Conservation (phyloP, 2,888 invertebrate genomes). For the Hipparchia sbordonii region DNA sequence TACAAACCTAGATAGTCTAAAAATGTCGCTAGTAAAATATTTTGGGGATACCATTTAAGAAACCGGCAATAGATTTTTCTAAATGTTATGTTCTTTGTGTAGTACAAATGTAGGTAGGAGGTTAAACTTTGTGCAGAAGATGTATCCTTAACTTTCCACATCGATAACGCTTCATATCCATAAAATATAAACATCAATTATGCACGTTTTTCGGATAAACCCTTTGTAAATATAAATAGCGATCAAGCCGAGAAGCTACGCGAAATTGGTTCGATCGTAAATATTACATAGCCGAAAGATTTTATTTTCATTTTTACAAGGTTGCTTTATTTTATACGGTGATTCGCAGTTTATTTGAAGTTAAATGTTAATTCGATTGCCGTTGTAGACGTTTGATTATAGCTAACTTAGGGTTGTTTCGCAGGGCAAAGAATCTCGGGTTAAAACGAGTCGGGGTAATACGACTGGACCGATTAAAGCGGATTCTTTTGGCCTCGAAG, state of each 20-base stretch:
- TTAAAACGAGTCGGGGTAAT: background rate
- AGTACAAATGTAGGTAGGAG: no score
- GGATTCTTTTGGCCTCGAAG: no score
- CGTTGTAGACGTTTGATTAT: slow-evolving; percentile 24
- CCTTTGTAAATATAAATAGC: slow-evolving; percentile 66
- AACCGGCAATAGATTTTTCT: no score
- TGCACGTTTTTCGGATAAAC: background rate
- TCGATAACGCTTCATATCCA: no score
- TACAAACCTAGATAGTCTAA: no score
- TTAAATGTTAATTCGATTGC: slow-evolving; percentile 25
- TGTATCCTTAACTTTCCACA: no score
- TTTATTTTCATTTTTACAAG: background rate
- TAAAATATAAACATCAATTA: background rate
- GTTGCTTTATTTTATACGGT: slow-evolving; percentile 20
- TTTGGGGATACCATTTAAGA: no score
- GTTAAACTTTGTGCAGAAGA: no score
- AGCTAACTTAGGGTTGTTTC: slow-evolving; percentile 4
- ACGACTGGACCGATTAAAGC: no score
- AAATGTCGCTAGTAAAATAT: no score
- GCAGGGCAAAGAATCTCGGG: background rate
- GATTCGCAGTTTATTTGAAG: slow-evolving; percentile 25
- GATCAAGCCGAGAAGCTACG: slow-evolving; percentile 75
- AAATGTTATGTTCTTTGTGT: no score
- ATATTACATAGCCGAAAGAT: slow-evolving; percentile 74
- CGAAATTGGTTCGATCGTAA: slow-evolving; percentile 66